Percentiles rank a stretch among this genome's conserved stretches.
phyloP scores from a whole-genome alignment of 2,113 vertebrate species.

The Typhlomys cinereus region DNA sequence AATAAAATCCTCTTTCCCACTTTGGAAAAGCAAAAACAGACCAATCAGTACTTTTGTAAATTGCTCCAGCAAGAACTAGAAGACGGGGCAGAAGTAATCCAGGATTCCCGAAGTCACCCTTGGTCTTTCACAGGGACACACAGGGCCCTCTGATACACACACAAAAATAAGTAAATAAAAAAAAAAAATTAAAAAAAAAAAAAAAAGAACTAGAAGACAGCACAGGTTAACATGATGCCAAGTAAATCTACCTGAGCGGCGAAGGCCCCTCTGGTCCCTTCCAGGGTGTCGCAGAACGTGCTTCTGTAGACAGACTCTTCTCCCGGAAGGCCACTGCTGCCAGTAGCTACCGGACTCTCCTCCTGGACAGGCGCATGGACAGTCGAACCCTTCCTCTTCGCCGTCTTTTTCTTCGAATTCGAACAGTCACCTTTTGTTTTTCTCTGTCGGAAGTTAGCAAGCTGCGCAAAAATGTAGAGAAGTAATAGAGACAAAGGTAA shows the following conservation, averaged over 20 bases:
- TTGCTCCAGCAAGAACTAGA: neutral
- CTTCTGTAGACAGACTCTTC: rapidly evolving
- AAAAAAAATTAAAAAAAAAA: too few species aligned
- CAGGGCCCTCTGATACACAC: too few species aligned
- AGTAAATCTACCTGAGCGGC: constrained; percentile 70
- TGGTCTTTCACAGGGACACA: too few species aligned
- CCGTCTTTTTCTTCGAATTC: constrained; percentile 86
- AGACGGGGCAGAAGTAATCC: too few species aligned
- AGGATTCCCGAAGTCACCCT: too few species aligned
- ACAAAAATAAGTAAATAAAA: too few species aligned
- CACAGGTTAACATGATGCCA: rapidly evolving
- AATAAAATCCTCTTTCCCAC: neutral
- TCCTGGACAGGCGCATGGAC: constrained; percentile 83
- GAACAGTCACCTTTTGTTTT: constrained; percentile 83
- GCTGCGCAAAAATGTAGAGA: constrained; percentile 85
- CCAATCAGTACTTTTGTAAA: neutral
- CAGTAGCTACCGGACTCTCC: constrained; percentile 77
- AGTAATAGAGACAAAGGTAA: constrained; percentile 86
- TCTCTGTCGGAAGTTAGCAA: constrained; percentile 88
- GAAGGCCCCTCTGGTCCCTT: neutral
- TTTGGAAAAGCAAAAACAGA: neutral
- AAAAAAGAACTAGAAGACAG: neutral
- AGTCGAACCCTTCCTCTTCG: constrained; percentile 87
- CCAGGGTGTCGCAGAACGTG: neutral
- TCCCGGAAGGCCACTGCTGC: neutral